Evolutionary conservation across 2,888 invertebrate species (phyloP).

Genomic region (Tanypteryx hageni): DNA sequence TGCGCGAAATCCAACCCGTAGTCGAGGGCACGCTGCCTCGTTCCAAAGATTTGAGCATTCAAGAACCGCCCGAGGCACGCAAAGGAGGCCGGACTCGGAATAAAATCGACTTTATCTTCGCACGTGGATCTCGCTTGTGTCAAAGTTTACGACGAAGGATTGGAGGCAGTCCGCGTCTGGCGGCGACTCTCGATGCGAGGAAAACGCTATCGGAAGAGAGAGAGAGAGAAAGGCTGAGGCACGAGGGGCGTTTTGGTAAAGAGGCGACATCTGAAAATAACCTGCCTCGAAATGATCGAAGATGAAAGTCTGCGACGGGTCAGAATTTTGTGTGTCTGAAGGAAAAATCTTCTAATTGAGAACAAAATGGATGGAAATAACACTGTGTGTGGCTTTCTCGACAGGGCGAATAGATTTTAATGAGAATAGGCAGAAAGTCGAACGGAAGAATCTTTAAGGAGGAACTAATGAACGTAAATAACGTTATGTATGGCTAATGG

Average conservation of each 20-base stretch:
- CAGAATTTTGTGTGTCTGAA: too few relatives aligned
- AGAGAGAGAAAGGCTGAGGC: not conserved
- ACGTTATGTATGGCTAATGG: too few relatives aligned
- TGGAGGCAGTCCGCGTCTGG: not conserved
- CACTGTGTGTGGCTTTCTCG: too few relatives aligned
- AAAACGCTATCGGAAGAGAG: not conserved
- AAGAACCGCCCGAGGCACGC: not conserved
- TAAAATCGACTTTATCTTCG: constrained; percentile 1
- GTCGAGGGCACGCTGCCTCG: not conserved
- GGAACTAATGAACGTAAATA: too few relatives aligned
- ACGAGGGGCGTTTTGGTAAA: not conserved
- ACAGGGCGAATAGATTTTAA: too few relatives aligned
- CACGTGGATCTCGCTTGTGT: not conserved
- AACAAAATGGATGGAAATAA: too few relatives aligned
- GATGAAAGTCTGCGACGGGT: too few relatives aligned
- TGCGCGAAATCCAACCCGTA: not conserved
- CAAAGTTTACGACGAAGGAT: constrained; percentile 10
- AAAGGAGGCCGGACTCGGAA: not conserved
- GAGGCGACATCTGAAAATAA: not conserved
- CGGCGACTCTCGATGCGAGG: not conserved
- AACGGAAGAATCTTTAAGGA: too few relatives aligned
- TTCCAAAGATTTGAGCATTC: constrained; percentile 8
- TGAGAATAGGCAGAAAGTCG: too few relatives aligned
- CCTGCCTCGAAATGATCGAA: not conserved
- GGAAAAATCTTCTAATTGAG: too few relatives aligned